These are phyloP conservation scores for Desoria tigrina DNA, from an alignment of 2,888 invertebrate species.

Conservation along the genomic window DNA sequence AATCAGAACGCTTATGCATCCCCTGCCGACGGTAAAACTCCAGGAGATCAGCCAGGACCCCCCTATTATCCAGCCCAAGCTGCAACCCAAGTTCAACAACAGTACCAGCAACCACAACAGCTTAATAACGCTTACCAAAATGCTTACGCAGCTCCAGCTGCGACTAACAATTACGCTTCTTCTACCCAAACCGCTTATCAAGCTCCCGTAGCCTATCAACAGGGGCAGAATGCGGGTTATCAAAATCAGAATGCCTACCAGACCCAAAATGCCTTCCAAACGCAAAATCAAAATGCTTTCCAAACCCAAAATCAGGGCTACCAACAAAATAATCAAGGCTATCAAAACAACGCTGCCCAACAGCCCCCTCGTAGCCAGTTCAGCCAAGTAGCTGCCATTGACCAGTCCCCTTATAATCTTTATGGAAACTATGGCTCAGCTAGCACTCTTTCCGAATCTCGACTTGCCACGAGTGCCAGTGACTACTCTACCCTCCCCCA, in stretches of 20 bases:
- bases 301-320: no score
- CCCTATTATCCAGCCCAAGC: constrained; percentile 24
- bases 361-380: constrained; percentile 7
- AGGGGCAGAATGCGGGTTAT: no score
- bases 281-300: no score
- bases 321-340: no score
- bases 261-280: no score
- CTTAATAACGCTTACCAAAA: neutral
- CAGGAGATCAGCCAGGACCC: constrained; percentile 38
- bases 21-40: constrained; percentile 26
- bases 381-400: constrained; percentile 1
- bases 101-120: constrained; percentile 8
- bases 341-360: no score
- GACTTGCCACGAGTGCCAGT: neutral
- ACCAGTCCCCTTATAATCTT: neutral
- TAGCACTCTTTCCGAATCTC: no score
- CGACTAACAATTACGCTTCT: constrained; percentile 6
- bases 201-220: neutral
- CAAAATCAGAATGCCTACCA: no score
- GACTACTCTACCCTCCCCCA: constrained; percentile 18
- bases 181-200: constrained; percentile 11
- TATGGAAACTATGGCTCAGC: no score
- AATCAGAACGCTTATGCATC: constrained; percentile 30
- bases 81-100: no score
- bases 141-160: neutral